Percentiles rank a stretch among this genome's conserved stretches.
Evolutionary conservation across 2,888 invertebrate genomes (phyloP).

Genomic region (Xanthorhoe spadicearia): DNA sequence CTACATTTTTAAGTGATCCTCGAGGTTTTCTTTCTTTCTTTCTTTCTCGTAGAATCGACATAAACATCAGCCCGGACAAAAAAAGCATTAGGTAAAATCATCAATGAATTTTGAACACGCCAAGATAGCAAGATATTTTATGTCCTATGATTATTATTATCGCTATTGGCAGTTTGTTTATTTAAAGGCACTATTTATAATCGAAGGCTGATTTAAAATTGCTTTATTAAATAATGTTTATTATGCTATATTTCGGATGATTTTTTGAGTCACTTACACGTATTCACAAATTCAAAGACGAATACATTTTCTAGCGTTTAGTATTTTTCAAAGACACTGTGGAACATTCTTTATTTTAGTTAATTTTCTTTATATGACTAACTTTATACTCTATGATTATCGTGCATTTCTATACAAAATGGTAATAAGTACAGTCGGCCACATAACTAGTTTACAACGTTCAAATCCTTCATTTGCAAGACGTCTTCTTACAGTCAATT

Average conservation of each 20-base stretch:
- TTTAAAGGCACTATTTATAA: conserved; percentile 19
- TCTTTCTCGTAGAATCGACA: no score
- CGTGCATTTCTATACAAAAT: conserved; percentile 16
- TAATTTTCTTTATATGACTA: conserved; percentile 12
- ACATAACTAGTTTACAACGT: not conserved
- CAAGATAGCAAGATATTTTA: not conserved
- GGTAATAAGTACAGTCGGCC: not conserved
- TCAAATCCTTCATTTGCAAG: not conserved
- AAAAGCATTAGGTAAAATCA: no score
- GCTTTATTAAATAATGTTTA: no score
- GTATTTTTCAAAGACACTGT: conserved; percentile 20
- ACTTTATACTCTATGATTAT: conserved; percentile 10
- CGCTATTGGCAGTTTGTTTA: conserved; percentile 5
- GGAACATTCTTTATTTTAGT: conserved; percentile 22
- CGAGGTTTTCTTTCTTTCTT: no score
- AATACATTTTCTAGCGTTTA: not conserved
- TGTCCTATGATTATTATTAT: not conserved
- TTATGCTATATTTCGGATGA: no score
- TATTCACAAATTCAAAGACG: conserved; percentile 12
- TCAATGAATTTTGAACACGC: conserved; percentile 8
- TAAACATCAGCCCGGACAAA: no score
- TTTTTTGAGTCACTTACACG: not conserved
- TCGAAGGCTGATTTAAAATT: not conserved
- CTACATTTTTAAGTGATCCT: no score
- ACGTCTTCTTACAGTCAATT: not conserved